Conservation (phyloP, 2,113 vertebrate species). For the Ceuthmochares aereus region DNA sequence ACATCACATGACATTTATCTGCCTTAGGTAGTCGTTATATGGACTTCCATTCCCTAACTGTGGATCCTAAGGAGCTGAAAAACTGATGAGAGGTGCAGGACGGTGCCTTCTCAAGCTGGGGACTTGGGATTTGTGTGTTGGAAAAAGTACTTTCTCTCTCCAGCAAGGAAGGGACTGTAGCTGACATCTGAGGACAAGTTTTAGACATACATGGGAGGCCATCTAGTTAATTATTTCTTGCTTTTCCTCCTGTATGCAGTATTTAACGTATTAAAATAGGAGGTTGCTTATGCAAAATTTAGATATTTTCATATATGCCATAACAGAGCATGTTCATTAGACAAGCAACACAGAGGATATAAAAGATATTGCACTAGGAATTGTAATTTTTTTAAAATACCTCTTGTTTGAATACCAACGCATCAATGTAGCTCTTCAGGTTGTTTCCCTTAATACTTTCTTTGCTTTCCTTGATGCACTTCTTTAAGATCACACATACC, state of each 20-base stretch:
- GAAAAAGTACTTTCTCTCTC: neutral
- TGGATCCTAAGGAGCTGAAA: neutral
- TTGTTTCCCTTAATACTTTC: neutral
- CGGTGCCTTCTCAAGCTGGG: rapidly evolving
- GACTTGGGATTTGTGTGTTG: neutral
- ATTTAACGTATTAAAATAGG: neutral
- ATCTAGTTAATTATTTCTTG: neutral
- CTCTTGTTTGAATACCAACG: conserved; percentile 51
- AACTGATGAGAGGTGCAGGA: neutral
- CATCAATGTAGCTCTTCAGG: conserved; percentile 23
- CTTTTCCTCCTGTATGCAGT: neutral
- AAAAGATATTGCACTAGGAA: neutral
- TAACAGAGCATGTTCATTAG: neutral
- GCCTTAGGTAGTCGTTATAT: too few species aligned
- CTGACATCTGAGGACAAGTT: neutral
- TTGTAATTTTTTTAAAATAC: neutral
- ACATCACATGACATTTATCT: neutral
- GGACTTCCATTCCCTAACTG: neutral
- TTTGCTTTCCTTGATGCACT: neutral
- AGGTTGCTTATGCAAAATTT: neutral
- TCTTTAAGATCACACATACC: conserved; percentile 16
- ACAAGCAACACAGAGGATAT: neutral
- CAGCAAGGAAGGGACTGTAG: neutral
- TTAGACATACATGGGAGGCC: neutral
- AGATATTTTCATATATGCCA: neutral